Conservation (phyloP, 2,888 invertebrate species). For the Tipula lateralis region DNA sequence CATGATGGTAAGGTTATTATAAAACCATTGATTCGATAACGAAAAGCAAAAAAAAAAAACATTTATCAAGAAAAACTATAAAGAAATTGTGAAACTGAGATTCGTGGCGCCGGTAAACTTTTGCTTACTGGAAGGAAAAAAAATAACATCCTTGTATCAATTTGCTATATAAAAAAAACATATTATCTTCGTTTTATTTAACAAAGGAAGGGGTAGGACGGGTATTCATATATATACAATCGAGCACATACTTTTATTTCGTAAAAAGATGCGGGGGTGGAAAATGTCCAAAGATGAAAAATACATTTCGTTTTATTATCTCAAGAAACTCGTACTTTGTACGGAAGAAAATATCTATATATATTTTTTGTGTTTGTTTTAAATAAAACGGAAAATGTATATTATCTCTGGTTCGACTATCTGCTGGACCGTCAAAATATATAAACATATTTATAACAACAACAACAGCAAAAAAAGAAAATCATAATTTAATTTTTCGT, state of each 20-base stretch:
- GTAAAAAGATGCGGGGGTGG: not conserved
- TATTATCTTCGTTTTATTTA: not conserved
- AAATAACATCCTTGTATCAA: not conserved
- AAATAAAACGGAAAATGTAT: not conserved
- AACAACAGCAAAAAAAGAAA: too few relatives aligned
- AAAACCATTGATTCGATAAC: not conserved
- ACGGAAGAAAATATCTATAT: too few relatives aligned
- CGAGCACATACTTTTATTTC: not conserved
- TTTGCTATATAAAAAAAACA: not conserved
- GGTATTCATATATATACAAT: not conserved
- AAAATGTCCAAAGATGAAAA: constrained; percentile 11
- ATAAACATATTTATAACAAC: not conserved
- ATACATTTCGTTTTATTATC: constrained; percentile 5
- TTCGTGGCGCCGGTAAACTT: constrained; percentile 37
- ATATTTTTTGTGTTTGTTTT: not conserved
- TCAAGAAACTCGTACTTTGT: not conserved
- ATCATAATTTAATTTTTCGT: not conserved
- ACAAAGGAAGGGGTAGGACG: not conserved
- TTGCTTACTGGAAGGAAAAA: constrained; percentile 20
- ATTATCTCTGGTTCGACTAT: not conserved
- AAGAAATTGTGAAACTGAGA: constrained; percentile 32
- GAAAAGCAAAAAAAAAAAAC: constrained; percentile 28
- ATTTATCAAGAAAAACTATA: constrained; percentile 2
- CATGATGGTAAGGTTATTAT: not conserved
- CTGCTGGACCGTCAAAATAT: not conserved